These are phyloP conservation scores for Pocillopora damicornis DNA, from an alignment of 64 coral and sea anemone genomes.

Conservation along the genomic window DNA sequence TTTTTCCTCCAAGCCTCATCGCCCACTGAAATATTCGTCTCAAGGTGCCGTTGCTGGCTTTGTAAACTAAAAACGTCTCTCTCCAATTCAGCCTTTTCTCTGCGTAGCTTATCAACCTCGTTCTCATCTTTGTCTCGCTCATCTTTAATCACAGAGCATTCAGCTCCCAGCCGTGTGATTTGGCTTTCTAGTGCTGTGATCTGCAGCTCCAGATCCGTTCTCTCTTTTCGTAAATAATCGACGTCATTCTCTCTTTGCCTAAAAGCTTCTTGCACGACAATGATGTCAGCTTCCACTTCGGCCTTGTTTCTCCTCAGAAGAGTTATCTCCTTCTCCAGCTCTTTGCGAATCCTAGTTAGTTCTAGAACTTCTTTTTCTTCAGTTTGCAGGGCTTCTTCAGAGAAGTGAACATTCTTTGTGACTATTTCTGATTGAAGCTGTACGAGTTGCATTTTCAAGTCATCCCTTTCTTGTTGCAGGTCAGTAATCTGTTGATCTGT, in stretches of 20 bases:
- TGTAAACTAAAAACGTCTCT: conserved; percentile 59
- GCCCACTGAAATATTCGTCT: conserved; percentile 53
- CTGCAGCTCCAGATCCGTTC: conserved; percentile 61
- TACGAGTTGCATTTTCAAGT: conserved; percentile 36
- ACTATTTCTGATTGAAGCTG: conserved; percentile 29
- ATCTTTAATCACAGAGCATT: conserved; percentile 51
- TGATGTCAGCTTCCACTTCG: conserved; percentile 67
- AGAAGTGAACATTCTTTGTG: conserved; percentile 41
- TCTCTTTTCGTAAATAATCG: conserved; percentile 46
- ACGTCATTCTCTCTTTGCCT: conserved; percentile 55
- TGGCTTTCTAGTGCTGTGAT: conserved; percentile 57
- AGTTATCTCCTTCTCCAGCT: conserved; percentile 58
- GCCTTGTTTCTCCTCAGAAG: conserved; percentile 48
- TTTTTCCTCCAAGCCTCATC: conserved; percentile 57
- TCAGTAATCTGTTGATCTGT: conserved; percentile 38
- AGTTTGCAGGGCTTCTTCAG: conserved; percentile 33
- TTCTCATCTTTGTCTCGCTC: conserved; percentile 60
- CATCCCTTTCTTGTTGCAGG: conserved; percentile 60
- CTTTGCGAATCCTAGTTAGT: conserved; percentile 47
- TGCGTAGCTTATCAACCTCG: conserved; percentile 53
- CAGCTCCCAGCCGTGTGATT: conserved; percentile 74
- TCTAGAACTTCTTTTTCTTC: conserved; percentile 54
- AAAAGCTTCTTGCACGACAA: conserved; percentile 34
- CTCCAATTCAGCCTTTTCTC: conserved; percentile 71
- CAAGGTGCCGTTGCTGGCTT: conserved; percentile 40